phyloP scores from a whole-genome alignment of 1,140 invertebrate genomes.

The Atopsyche davidsoni region DNA sequence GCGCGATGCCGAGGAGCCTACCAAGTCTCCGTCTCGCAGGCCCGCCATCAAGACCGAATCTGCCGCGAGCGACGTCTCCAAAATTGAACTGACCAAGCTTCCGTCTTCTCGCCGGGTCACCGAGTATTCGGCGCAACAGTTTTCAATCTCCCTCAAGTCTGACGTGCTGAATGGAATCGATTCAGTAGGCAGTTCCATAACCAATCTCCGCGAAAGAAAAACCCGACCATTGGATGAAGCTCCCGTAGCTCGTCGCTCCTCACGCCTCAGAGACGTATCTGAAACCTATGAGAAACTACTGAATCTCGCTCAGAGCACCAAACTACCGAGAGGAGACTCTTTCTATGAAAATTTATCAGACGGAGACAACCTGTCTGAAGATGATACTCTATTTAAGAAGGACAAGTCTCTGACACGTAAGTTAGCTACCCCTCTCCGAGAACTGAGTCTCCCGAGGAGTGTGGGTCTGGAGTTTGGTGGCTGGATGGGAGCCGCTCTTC shows the following conservation, averaged over 20 bases:
- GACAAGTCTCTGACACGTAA: conserved; percentile 14
- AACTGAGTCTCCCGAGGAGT: neutral
- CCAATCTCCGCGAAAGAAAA: conserved; percentile 11
- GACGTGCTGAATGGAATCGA: conserved; percentile 4
- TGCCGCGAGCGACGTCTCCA: neutral
- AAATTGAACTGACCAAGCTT: conserved; percentile 1
- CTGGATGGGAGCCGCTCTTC: neutral
- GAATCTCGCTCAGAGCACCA: conserved; percentile 17
- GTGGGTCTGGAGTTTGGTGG: conserved; percentile 5
- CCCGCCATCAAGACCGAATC: conserved; percentile 3
- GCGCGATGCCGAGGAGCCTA: conserved; percentile 6
- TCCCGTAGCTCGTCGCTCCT: conserved; percentile 4
- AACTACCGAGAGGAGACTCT: conserved; percentile 18
- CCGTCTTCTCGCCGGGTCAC: neutral
- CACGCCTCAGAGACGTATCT: conserved; percentile 5
- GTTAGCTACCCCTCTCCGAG: conserved; percentile 19
- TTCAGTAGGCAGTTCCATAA: neutral
- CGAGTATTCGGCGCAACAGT: conserved; percentile 8
- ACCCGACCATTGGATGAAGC: neutral
- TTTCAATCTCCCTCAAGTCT: neutral
- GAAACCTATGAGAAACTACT: conserved; percentile 16
- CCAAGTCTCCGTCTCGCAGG: conserved; percentile 9
- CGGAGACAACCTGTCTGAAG: conserved; percentile 21
- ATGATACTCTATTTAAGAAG: conserved; percentile 15
- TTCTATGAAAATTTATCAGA: conserved; percentile 21